Conservation (phyloP, 2,888 invertebrate genomes). For the Acronicta leporina region DNA sequence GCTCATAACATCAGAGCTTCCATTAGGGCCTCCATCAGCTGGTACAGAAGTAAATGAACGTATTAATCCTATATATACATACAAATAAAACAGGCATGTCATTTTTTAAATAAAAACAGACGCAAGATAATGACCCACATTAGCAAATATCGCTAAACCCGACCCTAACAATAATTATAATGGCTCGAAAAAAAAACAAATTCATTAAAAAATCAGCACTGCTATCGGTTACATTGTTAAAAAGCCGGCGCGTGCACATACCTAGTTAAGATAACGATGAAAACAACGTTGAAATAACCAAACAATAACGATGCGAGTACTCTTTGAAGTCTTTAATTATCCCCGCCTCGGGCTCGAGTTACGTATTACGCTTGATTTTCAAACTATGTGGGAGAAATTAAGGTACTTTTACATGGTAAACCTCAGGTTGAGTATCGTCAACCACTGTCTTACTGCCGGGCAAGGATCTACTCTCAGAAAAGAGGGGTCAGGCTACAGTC, state of each 20-base stretch:
- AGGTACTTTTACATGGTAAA: conserved; percentile 8
- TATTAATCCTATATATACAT: no score
- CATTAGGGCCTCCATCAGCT: no score
- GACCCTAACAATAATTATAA: not conserved
- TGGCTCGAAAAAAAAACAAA: conserved; percentile 5
- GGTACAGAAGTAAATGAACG: no score
- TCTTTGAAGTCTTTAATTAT: conserved; percentile 61
- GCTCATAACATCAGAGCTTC: no score
- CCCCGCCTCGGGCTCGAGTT: conserved; percentile 45
- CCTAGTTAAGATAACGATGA: conserved; percentile 35
- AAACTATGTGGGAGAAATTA: conserved; percentile 21
- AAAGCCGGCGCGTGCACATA: conserved; percentile 33
- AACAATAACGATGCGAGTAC: conserved; percentile 28
- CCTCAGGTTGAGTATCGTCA: not conserved
- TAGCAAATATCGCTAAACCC: not conserved
- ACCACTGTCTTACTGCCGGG: not conserved
- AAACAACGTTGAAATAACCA: conserved; percentile 26
- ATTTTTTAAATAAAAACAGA: no score
- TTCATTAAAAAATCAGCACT: conserved; percentile 24
- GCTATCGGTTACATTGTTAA: conserved; percentile 60
- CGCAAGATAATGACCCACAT: not conserved
- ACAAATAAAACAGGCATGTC: no score
- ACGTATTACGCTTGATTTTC: conserved; percentile 45
- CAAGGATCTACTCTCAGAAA: no score
- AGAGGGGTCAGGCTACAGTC: no score